phyloP scores from a whole-genome alignment of 2,797 vertebrate species.

The Lacerta bilineata region DNA sequence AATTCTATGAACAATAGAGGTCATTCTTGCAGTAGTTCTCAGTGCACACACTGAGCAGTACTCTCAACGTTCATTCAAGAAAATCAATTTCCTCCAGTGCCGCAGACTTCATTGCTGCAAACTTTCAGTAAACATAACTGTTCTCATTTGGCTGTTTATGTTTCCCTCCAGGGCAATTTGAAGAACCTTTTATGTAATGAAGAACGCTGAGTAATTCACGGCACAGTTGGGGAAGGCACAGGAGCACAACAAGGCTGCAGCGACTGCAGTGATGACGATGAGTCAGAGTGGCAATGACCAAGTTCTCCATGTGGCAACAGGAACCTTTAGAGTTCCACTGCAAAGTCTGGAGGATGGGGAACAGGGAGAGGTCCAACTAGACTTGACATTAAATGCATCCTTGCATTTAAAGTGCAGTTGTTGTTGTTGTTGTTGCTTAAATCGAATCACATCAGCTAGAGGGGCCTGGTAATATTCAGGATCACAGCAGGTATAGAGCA shows the following conservation, averaged over 20 bases:
- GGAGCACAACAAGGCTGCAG: background rate
- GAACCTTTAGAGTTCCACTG: conserved; percentile 14
- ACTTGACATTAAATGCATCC: background rate
- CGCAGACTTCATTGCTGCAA: conserved; percentile 23
- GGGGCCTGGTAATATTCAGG: background rate
- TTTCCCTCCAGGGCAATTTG: conserved; percentile 13
- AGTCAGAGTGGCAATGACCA: background rate
- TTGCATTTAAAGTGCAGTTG: background rate
- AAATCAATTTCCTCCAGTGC: conserved; percentile 43
- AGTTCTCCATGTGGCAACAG: background rate
- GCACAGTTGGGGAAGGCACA: conserved; percentile 15
- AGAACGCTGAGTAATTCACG: conserved; percentile 40
- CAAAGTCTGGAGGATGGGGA: background rate
- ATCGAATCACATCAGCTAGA: background rate
- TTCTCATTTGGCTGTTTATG: background rate
- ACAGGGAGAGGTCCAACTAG: background rate
- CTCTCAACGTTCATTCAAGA: background rate
- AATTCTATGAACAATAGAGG: accelerated
- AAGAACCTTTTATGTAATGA: conserved; percentile 39
- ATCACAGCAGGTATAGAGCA: background rate
- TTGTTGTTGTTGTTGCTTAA: too few species aligned
- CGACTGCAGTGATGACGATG: background rate
- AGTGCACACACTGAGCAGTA: background rate
- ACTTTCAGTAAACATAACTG: conserved; percentile 23
- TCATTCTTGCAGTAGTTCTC: conserved; percentile 4